Percentiles rank a stretch among this genome's conserved stretches.
Evolutionary conservation across 2,797 vertebrate genomes (phyloP).

Genomic region (Pampus argenteus): DNA sequence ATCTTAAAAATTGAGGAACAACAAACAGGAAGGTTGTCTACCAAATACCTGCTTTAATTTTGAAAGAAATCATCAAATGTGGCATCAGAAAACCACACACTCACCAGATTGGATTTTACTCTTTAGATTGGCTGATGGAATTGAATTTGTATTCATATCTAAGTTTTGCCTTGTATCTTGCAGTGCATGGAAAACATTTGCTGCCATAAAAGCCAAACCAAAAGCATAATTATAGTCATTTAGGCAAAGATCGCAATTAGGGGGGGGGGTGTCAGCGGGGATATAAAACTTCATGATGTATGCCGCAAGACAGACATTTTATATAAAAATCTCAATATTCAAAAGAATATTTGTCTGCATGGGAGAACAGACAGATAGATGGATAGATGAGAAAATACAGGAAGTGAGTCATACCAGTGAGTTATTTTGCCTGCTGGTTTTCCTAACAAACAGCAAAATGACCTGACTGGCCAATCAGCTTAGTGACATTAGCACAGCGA

Average conservation of each 20-base stretch:
- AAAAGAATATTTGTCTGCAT: not conserved
- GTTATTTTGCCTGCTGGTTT: constrained; percentile 58
- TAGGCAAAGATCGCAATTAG: constrained; percentile 28
- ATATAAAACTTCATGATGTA: constrained; percentile 12
- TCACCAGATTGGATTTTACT: not conserved
- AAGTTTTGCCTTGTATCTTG: not conserved
- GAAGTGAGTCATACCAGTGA: constrained; percentile 37
- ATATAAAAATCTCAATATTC: not conserved
- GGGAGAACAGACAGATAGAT: not conserved
- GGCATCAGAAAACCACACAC: not conserved
- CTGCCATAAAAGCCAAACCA: constrained; percentile 4
- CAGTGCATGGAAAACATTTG: not conserved
- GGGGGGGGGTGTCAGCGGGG: not conserved
- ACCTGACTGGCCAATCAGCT: constrained; percentile 75
- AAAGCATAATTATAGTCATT: constrained; percentile 39
- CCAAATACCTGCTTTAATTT: not conserved
- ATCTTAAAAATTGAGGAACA: constrained; percentile 5
- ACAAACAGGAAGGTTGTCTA: not conserved
- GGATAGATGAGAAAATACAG: constrained; percentile 11
- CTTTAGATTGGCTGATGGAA: not conserved
- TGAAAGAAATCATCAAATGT: not conserved
- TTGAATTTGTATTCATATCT: not conserved
- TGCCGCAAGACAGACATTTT: constrained; percentile 4
- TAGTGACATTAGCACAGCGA: constrained; percentile 76
- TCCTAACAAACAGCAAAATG: constrained; percentile 52